phyloP scores from a whole-genome alignment of 2,797 vertebrate genomes.

The Lutjanus argentimaculatus region DNA sequence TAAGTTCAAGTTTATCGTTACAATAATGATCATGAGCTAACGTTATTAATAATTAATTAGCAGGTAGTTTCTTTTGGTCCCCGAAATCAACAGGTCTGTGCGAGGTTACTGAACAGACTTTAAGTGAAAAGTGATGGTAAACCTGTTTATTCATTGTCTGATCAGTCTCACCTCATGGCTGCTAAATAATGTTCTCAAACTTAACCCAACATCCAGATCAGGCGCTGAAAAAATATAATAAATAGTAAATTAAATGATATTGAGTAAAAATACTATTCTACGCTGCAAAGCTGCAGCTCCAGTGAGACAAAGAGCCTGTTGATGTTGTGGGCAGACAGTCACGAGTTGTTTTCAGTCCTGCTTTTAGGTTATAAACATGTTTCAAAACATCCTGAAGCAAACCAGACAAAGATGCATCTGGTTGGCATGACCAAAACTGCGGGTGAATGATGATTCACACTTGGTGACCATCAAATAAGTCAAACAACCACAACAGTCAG shows the following conservation, averaged over 20 bases:
- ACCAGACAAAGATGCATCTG: too few species aligned
- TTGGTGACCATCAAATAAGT: background rate
- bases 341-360: conserved; percentile 23
- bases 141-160: background rate
- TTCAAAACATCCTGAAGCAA: background rate
- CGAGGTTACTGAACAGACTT: rapidly evolving
- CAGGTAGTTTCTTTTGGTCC: rapidly evolving
- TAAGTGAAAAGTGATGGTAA: background rate
- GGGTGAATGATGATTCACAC: background rate
- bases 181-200: background rate
- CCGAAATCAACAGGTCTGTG: background rate
- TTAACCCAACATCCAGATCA: background rate
- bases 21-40: rapidly evolving
- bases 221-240: background rate
- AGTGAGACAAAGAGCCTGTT: background rate
- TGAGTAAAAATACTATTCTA: rapidly evolving
- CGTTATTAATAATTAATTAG: too few species aligned
- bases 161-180: background rate
- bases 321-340: background rate
- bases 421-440: background rate
- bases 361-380: background rate
- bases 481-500: background rate
- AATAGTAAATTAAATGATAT: background rate
- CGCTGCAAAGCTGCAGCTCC: background rate
- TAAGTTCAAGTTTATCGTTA: conserved; percentile 19